Evolutionary conservation across 1,140 invertebrate genomes (phyloP), one percentile per base, ranked within the genome.

Genomic region (Neomicropteryx cornuta): DNA sequence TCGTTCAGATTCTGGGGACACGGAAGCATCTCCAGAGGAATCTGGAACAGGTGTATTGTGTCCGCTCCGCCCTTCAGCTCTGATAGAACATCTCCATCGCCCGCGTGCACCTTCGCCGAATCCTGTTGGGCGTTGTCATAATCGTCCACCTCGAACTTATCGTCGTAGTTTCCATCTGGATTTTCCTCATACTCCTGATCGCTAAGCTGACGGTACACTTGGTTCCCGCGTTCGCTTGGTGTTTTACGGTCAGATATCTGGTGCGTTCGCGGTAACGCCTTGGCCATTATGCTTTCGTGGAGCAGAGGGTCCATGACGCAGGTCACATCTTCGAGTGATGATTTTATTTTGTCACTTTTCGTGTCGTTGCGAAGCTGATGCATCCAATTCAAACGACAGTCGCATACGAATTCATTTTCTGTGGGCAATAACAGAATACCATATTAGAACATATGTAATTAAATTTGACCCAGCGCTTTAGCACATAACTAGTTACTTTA

Each of bases 361-460:
- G 82, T 84, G 42, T 82, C 78, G 55, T 83, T 83, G 43, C 73
- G 72, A 38, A 87, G 57, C 23, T 66, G 65, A 58, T 80, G 78
- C 59, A 85, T 77, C 83, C 82, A 87, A 36, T 76, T 70, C 39
- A 86, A 62, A 42, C 80, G 75, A 55, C 81, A 85, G 68, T 86
- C 80, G 60, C 83, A 87, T 41, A 76, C 70, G 62, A 87, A 79
- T 55, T 76, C 76, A 65, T 85, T 86, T 51, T 77, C 83, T 86
- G 74, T 39, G 68, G 70, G 71, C 46, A 53, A 42, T 49, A 52
- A 48, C 46, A 43, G 40, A 47, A 38, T 43, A 11, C 18, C 28
- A 40, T 17, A 6, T 33, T 23, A 35, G 10, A 32, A 32, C 11
- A 30, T 30, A 30, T 14, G 5, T n/a, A n/a, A n/a, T n/a, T n/a